Base-by-base conservation (phyloP, 1,140 invertebrate genomes). In the Tribolium castaneum region DNA sequence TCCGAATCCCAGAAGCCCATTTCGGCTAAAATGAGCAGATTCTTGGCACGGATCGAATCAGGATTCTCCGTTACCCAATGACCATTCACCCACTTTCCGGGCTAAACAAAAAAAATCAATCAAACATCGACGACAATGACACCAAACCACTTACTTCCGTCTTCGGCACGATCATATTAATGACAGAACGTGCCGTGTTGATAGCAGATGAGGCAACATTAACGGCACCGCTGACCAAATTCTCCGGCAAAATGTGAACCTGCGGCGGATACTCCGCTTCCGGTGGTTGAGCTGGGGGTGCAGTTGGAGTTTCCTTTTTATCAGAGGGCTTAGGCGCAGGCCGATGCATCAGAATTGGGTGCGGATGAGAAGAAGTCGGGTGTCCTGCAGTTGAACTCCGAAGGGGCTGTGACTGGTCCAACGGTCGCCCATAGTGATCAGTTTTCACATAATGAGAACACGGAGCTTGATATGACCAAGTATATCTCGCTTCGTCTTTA, bases 201-300 rank as follows among this genome's bases (percentile, higher is more conserved):
- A 86, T 83, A 9, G 86, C 87, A 7, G 84, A 83, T 3, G 86
- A 84, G 34, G 87, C 87, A n/a, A 86, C 84, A 56, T 83, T 84
- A 2, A 86, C 85, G 0, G 86, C 87, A 4, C 86, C 87, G 71
- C 81, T 80, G 6, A 88, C 83, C 19, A 88, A 79, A 70, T 80
- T 83, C 34, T 86, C 86, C 7, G 83, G 85, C 13, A 82, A 19
- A 54, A 80, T 80, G 45, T 82, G 80, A 12, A 81, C 77, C 6
- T 54, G 75, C 9, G 30, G 50, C 7, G 56, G 2, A 76, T 13
- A 12, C 7, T 76, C 22, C 25, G 22, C 4, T 70, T 50, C 59
- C 50, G 70, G n/a, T 39, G 54, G 66, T 56, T 59, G 71, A 14
- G 52, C 16, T 19, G 16, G 51, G 14, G 71, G 56, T 34, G 59